Base-by-base conservation (phyloP, 2,113 vertebrate species). In the Myanophis thanlyinensis region DNA sequence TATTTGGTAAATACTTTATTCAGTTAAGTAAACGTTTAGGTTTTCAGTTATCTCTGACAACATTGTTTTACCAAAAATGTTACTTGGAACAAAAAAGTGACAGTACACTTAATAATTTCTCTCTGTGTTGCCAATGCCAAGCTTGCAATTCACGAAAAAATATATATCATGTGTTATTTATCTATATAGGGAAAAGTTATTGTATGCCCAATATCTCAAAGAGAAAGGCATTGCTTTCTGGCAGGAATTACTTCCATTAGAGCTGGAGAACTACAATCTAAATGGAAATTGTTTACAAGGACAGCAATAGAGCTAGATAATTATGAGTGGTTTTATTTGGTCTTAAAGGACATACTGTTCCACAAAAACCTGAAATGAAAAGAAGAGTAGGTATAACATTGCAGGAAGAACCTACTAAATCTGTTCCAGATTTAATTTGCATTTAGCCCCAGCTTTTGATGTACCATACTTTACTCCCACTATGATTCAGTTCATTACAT, bases 321-420 rank as follows among this genome's bases (percentile, higher is more conserved):
- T 96, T 95, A 94, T 89, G 94, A 96, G 93, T 0, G 1, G 91
- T 94, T 96, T 7, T 95, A 96, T 97, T 96, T 97, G 95, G 96
- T 96, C 96, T 97, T 91, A 94, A 94, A 89, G 96, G 87, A 96
- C 95, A 95, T 94, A 93, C 95, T 97, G 95, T 97, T 97, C 96
- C 91, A 80, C 94, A 93, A 95, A 95, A 96, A 96, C 94, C 95
- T 96, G 90, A 91, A 54, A 46, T 85, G 88, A 73, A 90, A 91
- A 94, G 13, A 87, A 91, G 94, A 90, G 80, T 52, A 62, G 47
- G 80, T 92, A 59, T 0, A 91, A n/a, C 11, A 15, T 27, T 89
- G 44, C 22, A 46, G 22, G 25, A 85, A 59, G 51, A 93, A 18
- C 6, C 53, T 47, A 20, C 7, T 89, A 91, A 12, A 0, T 91